Evolutionary conservation across 2,888 invertebrate genomes (phyloP), one percentile per base, ranked within the genome.

Genomic region (Drosophila basisetae): DNA sequence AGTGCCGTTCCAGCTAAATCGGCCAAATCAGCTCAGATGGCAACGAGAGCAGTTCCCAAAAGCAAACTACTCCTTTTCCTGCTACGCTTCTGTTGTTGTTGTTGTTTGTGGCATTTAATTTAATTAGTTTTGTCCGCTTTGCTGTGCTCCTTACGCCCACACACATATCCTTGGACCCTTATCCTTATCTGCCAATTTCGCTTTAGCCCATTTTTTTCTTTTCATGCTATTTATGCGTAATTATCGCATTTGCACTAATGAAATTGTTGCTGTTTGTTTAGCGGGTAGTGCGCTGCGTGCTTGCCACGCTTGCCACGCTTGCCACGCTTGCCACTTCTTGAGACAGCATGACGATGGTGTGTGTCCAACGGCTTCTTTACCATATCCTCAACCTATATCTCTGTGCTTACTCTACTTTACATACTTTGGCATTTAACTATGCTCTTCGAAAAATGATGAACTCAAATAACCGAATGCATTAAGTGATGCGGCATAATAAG

Each of bases 71-170:
- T 41, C 25, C 69, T 35, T 33, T 7, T 54, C 0, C 4, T 4
- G 9, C 6, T 10, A 11, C 4, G 28, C 22, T 9, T 16, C 30
- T 50, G 18, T 56, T 35, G 18, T 11, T 58, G 39, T n/a, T 63
- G 47, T 33, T 52, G 52, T 35, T 78, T 78, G 68, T 68, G 76
- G 69, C 74, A 75, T 83, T 90, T 90, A 90, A 90, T 90, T 85
- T 89, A 90, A 83, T 83, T 83, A 83, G 86, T 83, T 83, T 83
- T 84, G 67, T 60, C 71, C 80, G 73, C 62, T 64, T 69, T 83
- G 63, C 62, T 69, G 76, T 77, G 76, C 49, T 63, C 58, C 1
- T 9, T n/a, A 55, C 31, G 39, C 13, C 65, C 33, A 73, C 33
- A 50, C 41, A 49, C 22, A 13, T 7, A 53, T 33, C 53, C 53